Conservation (phyloP, 2,888 invertebrate species). For the Hirtodrosophila trivittata region DNA sequence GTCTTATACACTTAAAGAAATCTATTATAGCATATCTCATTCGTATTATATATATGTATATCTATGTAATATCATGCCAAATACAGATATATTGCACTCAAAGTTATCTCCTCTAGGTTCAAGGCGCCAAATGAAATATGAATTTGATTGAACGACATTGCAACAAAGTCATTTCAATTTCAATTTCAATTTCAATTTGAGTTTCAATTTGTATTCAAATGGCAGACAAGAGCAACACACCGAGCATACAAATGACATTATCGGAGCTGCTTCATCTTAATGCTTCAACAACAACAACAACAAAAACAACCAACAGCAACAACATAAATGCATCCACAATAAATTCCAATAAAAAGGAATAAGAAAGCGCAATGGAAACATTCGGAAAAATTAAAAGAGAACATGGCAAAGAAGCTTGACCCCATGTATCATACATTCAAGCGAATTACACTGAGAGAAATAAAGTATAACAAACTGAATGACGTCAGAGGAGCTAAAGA, state of each 20-base stretch:
- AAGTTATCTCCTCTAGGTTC: too few relatives aligned
- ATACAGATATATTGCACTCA: too few relatives aligned
- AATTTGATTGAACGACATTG: conserved; percentile 66
- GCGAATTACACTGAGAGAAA: background rate
- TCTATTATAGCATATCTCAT: too few relatives aligned
- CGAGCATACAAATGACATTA: conserved; percentile 56
- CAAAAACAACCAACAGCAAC: conserved; percentile 5
- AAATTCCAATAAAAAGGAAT: conserved; percentile 69
- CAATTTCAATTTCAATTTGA: conserved; percentile 52
- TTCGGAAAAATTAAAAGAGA: conserved; percentile 32
- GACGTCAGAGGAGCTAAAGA: background rate
- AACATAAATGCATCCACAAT: conserved; percentile 57
- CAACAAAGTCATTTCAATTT: conserved; percentile 72
- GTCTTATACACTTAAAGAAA: too few relatives aligned
- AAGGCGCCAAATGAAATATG: conserved; percentile 29
- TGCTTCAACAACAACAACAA: conserved; percentile 15
- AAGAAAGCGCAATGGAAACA: conserved; percentile 26
- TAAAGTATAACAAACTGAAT: background rate
- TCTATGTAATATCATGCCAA: too few relatives aligned
- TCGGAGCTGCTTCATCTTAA: conserved; percentile 55
- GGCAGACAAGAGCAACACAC: conserved; percentile 28
- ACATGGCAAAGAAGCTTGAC: conserved; percentile 16
- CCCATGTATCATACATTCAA: background rate
- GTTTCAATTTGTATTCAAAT: conserved; percentile 62
- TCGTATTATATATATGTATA: too few relatives aligned